A percentile compares a stretch with the other conserved stretches of the same genome.
Evolutionary conservation across 2,113 vertebrate genomes (phyloP).

Genomic region (Anguilla rostrata): DNA sequence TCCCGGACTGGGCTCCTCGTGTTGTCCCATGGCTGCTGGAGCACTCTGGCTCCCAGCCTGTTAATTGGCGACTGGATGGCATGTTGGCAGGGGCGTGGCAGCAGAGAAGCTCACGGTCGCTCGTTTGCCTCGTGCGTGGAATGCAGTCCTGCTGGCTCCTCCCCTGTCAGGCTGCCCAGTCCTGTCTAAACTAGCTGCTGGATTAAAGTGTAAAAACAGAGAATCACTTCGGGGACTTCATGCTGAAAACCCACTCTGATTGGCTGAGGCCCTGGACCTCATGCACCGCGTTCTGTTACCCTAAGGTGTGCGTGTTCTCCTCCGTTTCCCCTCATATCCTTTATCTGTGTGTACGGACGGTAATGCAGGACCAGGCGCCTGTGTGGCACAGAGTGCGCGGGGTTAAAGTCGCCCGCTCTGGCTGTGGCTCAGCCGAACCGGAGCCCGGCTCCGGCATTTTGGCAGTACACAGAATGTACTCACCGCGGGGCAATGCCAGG

Average conservation of each 20-base stretch:
- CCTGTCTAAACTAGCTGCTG: background rate
- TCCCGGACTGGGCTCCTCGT: too few species aligned
- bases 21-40: too few species aligned
- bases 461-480: background rate
- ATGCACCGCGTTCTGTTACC: too few species aligned
- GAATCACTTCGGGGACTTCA: background rate
- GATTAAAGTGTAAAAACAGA: background rate
- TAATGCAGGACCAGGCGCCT: too few species aligned
- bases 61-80: background rate
- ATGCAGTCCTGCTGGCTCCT: background rate
- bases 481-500: background rate
- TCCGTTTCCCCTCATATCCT: background rate
- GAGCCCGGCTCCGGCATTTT: background rate
- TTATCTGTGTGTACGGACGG: background rate
- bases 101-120: background rate
- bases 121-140: background rate
- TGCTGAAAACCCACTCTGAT: background rate
- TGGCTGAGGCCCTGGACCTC: background rate
- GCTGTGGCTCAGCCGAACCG: background rate
- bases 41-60: too few species aligned
- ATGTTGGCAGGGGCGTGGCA: background rate
- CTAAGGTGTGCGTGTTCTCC: too few species aligned
- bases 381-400: too few species aligned
- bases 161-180: background rate
- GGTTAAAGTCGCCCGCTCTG: background rate